Evolutionary conservation across 2,113 vertebrate genomes (phyloP).

Genomic region (Zootoca vivipara): DNA sequence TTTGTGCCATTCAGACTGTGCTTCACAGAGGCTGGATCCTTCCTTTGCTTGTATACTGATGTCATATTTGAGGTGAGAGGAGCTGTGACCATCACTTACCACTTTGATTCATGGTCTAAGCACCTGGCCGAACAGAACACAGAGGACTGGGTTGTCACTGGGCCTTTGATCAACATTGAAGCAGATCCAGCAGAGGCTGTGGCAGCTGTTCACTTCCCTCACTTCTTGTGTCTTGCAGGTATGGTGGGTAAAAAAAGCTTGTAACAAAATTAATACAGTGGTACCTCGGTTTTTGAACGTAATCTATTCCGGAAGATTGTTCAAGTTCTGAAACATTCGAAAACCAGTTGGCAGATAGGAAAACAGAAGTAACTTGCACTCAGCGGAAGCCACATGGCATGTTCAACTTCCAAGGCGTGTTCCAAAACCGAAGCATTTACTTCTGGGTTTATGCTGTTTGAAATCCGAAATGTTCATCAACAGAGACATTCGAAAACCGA

Average conservation of each 20-base stretch:
- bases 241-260: not conserved
- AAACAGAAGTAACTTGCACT: too few species aligned
- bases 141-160: not conserved
- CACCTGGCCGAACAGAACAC: not conserved
- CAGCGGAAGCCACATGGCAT: too few species aligned
- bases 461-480: too few species aligned
- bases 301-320: too few species aligned
- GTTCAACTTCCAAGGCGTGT: too few species aligned
- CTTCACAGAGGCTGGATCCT: not conserved
- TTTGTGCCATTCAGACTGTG: not conserved
- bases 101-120: not conserved
- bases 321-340: too few species aligned
- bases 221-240: constrained; percentile 26
- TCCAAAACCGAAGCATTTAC: too few species aligned
- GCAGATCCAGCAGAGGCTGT: not conserved
- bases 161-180: constrained; percentile 13
- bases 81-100: not conserved
- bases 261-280: not conserved
- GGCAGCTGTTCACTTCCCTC: constrained; percentile 15
- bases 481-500: not conserved
- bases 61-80: not conserved
- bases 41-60: constrained; percentile 9
- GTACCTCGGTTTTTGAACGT: too few species aligned
- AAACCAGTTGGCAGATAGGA: too few species aligned
- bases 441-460: too few species aligned